Conservation (phyloP, 2,113 vertebrate genomes). For the Brienomyrus longianalis region DNA sequence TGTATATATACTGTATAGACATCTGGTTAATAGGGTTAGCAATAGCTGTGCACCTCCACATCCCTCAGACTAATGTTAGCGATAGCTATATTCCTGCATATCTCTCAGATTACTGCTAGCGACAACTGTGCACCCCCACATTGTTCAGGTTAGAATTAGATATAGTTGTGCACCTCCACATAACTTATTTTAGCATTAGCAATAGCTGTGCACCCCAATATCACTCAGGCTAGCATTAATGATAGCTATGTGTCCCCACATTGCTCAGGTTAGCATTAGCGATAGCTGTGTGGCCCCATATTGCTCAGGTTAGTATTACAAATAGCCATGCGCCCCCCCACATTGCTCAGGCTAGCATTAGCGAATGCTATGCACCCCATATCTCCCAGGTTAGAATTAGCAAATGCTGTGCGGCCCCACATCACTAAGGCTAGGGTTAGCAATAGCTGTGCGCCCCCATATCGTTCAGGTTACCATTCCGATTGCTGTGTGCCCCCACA, state of each 20-base stretch:
- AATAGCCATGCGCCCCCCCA: too few species aligned
- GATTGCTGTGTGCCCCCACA: neutral
- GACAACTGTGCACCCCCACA: neutral
- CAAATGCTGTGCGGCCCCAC: neutral
- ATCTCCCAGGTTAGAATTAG: too few species aligned
- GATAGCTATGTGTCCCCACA: neutral
- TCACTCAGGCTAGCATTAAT: neutral
- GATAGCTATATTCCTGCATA: neutral
- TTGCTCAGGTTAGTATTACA: too few species aligned
- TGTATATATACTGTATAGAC: neutral
- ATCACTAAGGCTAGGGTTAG: neutral
- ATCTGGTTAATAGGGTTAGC: neutral
- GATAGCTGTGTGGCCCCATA: neutral
- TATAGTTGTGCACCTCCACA: too few species aligned
- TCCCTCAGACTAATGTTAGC: neutral
- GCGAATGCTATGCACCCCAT: too few species aligned
- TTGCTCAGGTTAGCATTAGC: neutral
- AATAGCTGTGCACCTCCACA: neutral
- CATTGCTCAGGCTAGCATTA: too few species aligned
- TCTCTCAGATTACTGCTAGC: neutral
- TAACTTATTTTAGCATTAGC: too few species aligned
- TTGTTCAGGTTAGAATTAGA: neutral
- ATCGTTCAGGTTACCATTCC: neutral
- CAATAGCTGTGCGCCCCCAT: neutral
- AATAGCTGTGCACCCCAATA: neutral